These are phyloP conservation scores for Percopsis omiscomaycus DNA, from an alignment of 2,797 vertebrate species.

Conservation along the genomic window DNA sequence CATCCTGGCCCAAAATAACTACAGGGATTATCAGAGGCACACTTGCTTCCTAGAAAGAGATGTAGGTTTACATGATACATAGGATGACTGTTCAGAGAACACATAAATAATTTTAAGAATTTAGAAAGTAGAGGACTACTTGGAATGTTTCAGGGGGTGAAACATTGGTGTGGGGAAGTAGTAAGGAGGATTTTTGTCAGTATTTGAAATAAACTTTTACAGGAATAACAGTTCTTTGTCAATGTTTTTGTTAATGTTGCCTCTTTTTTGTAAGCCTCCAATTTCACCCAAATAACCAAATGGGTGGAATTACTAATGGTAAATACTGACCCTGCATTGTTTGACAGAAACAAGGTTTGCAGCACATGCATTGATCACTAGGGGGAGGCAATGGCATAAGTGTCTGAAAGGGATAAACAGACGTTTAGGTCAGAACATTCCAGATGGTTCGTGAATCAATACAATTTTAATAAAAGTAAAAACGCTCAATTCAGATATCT, in stretches of 20 bases:
- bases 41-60: conserved; percentile 56
- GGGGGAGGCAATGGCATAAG: conserved; percentile 51
- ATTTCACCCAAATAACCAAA: background rate
- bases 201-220: conserved; percentile 87
- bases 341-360: background rate
- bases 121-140: conserved; percentile 64
- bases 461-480: background rate
- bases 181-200: conserved; percentile 76
- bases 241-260: background rate
- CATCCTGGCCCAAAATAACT: conserved; percentile 63
- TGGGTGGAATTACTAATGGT: too few relatives aligned
- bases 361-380: conserved; percentile 41
- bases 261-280: background rate
- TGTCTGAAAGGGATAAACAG: conserved; percentile 4
- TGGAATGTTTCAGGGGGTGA: conserved; percentile 61
- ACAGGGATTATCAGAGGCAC: conserved; percentile 68
- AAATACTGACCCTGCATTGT: background rate
- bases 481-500: too few relatives aligned
- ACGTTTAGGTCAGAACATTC: background rate
- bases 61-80: conserved; percentile 57
- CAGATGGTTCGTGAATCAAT: too few relatives aligned
- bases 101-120: conserved; percentile 65
- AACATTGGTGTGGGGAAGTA: conserved; percentile 56
- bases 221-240: conserved; percentile 58
- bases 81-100: conserved; percentile 58